A percentile compares a stretch with the other conserved stretches of the same genome.
Evolutionary conservation across 2,113 vertebrate genomes (phyloP).

Genomic region (Mirza zaza): DNA sequence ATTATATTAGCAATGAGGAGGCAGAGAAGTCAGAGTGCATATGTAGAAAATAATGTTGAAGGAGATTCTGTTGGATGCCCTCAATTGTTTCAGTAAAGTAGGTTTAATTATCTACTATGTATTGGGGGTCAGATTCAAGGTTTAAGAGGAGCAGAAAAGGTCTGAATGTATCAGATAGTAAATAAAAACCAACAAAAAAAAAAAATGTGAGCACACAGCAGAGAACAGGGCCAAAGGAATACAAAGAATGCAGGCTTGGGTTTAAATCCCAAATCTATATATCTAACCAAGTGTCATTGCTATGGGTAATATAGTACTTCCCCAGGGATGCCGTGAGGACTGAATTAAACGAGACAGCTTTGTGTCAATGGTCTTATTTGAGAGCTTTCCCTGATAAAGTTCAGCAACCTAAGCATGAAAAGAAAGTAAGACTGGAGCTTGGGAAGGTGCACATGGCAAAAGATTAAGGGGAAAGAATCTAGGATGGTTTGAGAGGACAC

Average conservation of each 20-base stretch:
- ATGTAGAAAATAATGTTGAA: background rate
- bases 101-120: background rate
- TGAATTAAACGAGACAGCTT: background rate
- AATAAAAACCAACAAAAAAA: background rate
- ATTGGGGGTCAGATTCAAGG: background rate
- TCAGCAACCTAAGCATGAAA: background rate
- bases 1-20: background rate
- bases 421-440: background rate
- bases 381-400: background rate
- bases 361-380: background rate
- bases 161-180: background rate
- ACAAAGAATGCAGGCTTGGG: background rate
- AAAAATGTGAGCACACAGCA: background rate
- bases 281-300: background rate
- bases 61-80: background rate
- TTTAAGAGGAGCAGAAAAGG: background rate
- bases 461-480: slow-evolving; percentile 1
- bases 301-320: background rate
- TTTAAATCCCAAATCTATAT: background rate
- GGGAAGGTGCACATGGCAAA: background rate
- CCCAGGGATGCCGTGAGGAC: background rate
- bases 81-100: background rate
- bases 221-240: background rate
- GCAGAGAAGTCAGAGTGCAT: background rate
- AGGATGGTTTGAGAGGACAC: background rate